Percentiles rank a stretch among this genome's conserved stretches.
Evolutionary conservation across 2,888 invertebrate species (phyloP).

Genomic region (Adelphocoris suturalis): DNA sequence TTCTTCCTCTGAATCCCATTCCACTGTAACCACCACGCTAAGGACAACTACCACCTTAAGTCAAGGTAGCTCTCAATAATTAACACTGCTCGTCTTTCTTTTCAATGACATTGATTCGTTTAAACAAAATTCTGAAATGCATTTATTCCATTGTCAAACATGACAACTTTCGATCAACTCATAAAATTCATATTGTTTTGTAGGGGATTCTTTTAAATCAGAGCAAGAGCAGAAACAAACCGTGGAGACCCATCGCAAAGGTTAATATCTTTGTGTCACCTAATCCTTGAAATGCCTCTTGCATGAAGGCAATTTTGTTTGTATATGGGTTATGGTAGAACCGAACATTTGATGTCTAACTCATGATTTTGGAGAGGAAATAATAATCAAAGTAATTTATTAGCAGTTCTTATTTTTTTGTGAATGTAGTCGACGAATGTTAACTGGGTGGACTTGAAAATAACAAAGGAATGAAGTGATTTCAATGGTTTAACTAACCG

Average conservation of each 20-base stretch:
- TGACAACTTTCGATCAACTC: not conserved
- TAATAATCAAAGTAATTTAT: not conserved
- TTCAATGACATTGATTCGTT: not conserved
- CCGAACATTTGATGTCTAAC: not conserved
- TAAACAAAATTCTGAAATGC: not conserved
- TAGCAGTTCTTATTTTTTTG: not conserved
- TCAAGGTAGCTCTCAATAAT: conserved; percentile 61
- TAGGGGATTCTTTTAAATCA: conserved; percentile 73
- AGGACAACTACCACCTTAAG: conserved; percentile 68
- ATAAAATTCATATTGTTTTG: conserved; percentile 65
- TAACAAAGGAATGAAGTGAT: not conserved
- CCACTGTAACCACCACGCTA: conserved; percentile 65
- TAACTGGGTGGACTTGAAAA: not conserved
- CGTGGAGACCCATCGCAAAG: conserved; percentile 71
- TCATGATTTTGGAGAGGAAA: not conserved
- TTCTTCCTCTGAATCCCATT: conserved; percentile 64
- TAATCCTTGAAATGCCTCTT: conserved; percentile 63
- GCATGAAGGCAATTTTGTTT: conserved; percentile 69
- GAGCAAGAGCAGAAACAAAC: conserved; percentile 71
- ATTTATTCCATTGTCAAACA: conserved; percentile 31
- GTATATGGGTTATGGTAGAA: not conserved
- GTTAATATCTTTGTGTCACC: conserved; percentile 72
- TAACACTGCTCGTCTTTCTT: conserved; percentile 38
- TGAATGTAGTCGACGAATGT: not conserved
- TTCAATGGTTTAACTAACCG: not conserved